Conservation (phyloP, 2,113 vertebrate genomes). For the Motacilla alba region DNA sequence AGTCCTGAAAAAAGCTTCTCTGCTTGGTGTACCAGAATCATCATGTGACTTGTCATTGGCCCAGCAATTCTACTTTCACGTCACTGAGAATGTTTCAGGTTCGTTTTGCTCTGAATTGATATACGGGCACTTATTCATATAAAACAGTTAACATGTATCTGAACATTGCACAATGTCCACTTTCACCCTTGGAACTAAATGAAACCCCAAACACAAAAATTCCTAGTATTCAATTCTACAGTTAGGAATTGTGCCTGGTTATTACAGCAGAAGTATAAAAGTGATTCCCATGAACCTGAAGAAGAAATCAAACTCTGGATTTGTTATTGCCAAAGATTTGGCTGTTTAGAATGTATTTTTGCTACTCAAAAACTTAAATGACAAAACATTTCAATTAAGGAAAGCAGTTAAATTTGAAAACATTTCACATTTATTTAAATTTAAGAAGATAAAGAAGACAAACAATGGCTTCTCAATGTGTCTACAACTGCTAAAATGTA, state of each 20-base stretch:
- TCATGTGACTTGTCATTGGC: neutral
- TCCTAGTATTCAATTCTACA: neutral
- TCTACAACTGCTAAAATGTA: neutral
- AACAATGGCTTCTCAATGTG: neutral
- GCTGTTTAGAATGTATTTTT: neutral
- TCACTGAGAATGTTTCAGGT: neutral
- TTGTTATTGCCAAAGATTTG: neutral
- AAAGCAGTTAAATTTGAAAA: neutral
- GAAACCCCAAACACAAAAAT: neutral
- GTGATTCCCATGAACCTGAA: neutral
- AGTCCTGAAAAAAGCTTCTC: neutral
- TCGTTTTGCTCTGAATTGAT: neutral
- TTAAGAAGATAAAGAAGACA: neutral
- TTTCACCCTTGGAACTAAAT: neutral
- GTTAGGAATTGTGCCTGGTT: neutral
- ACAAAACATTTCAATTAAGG: neutral
- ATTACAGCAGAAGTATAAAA: neutral
- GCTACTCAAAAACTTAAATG: neutral
- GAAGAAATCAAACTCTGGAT: neutral
- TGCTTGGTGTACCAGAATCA: neutral
- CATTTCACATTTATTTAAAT: neutral
- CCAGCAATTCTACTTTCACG: neutral
- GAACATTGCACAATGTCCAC: neutral
- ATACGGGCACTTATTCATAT: rapidly evolving
- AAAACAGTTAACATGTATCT: neutral